Conservation (phyloP, 1,140 invertebrate species). For the Plectrocnemia conspersa region DNA sequence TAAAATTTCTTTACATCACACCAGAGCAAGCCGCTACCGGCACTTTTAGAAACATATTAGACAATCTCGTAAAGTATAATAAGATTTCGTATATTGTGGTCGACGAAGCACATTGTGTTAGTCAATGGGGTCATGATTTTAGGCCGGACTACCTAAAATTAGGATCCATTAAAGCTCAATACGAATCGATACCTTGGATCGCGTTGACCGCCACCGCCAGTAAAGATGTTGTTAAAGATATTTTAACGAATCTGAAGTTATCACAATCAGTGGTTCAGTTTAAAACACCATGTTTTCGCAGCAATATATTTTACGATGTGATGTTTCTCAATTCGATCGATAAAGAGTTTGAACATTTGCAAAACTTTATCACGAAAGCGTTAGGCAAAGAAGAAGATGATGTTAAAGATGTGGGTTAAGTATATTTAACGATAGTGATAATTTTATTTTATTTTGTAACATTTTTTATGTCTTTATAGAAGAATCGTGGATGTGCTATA, state of each 20-base stretch:
- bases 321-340: conserved; percentile 76
- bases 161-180: conserved; percentile 64
- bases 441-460: neutral
- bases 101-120: conserved; percentile 97
- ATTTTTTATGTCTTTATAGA: conserved; percentile 40
- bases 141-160: conserved; percentile 90
- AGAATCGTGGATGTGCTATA: conserved; percentile 71
- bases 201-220: conserved; percentile 96
- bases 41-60: conserved; percentile 63
- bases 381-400: conserved; percentile 52
- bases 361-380: conserved; percentile 61
- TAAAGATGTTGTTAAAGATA: conserved; percentile 66
- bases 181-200: conserved; percentile 71
- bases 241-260: conserved; percentile 60
- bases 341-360: conserved; percentile 73
- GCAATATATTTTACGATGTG: conserved; percentile 81
- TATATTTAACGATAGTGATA: conserved; percentile 19
- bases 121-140: conserved; percentile 98
- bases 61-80: conserved; percentile 58
- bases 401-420: conserved; percentile 49
- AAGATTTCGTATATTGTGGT: conserved; percentile 79
- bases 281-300: conserved; percentile 73
- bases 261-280: conserved; percentile 56
- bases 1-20: conserved; percentile 86
- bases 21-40: conserved; percentile 83